phyloP scores from a whole-genome alignment of 2,797 vertebrate species.

The Chaetophractus vellerosus region DNA sequence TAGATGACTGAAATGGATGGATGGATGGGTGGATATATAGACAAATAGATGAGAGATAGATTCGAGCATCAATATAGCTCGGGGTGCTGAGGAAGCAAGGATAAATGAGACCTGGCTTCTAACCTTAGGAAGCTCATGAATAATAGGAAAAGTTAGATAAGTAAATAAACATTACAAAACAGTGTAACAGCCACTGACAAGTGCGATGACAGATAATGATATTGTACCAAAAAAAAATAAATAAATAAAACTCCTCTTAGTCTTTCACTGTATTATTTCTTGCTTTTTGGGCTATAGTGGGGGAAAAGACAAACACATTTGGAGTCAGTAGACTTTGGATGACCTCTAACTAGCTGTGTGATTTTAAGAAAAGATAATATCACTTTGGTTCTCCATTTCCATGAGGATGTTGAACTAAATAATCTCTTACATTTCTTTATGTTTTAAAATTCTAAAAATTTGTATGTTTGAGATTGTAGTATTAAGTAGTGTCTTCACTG shows the following conservation, averaged over 20 bases:
- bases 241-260: not conserved
- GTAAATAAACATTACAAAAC: constrained; percentile 7
- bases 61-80: not conserved
- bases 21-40: not conserved
- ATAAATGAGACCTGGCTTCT: not conserved
- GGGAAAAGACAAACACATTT: not conserved
- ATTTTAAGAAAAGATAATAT: not conserved
- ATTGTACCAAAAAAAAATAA: not conserved
- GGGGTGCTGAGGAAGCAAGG: not conserved
- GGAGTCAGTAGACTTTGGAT: not conserved
- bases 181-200: not conserved
- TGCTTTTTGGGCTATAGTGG: not conserved
- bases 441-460: constrained; percentile 45
- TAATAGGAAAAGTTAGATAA: not conserved
- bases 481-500: not conserved
- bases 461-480: not conserved
- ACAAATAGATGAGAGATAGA: not conserved
- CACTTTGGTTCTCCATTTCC: not conserved
- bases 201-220: not conserved
- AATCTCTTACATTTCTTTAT: not conserved
- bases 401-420: not conserved
- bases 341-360: not conserved
- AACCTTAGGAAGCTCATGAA: not conserved
- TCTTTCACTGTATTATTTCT: not conserved
- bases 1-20: not conserved